These are phyloP conservation scores for Metallyticus violacea DNA, from an alignment of 2,888 invertebrate species.

Conservation along the genomic window DNA sequence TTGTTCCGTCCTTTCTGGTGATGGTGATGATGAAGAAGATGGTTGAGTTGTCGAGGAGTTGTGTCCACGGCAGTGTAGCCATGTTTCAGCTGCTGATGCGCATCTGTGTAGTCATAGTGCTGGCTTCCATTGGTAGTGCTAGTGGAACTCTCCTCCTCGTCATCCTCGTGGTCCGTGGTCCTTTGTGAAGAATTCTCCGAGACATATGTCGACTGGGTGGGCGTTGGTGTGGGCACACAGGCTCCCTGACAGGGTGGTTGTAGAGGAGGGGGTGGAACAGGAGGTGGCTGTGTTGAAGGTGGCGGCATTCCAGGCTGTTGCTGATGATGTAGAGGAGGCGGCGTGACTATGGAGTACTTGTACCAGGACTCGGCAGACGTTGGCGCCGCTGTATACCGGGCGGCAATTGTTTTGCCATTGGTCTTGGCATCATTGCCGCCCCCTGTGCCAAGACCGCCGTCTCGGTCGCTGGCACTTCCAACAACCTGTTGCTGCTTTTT, in stretches of 20 bases:
- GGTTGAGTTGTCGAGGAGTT: background rate
- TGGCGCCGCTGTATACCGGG: constrained; percentile 70
- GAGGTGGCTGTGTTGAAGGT: constrained; percentile 62
- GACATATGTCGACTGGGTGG: constrained; percentile 60
- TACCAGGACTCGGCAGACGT: constrained; percentile 65
- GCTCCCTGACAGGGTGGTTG: background rate
- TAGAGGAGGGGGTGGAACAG: constrained; percentile 47
- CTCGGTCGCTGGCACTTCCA: background rate
- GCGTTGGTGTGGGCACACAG: constrained; percentile 57
- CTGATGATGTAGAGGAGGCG: constrained; percentile 47
- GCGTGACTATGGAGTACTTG: constrained; percentile 44
- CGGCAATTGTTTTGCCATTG: constrained; percentile 49
- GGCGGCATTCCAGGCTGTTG: constrained; percentile 54
- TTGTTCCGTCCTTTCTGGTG: background rate
- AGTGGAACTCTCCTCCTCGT: constrained; percentile 40
- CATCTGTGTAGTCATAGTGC: constrained; percentile 58
- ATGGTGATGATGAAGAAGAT: constrained; percentile 7
- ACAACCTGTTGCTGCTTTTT: background rate
- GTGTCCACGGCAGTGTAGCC: constrained; percentile 11
- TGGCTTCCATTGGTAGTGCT: constrained; percentile 53
- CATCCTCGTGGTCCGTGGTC: constrained; percentile 56
- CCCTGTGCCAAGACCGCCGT: background rate
- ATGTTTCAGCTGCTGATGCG: constrained; percentile 3
- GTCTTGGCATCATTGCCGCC: background rate
- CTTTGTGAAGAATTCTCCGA: constrained; percentile 46